Evolutionary conservation across 2,797 vertebrate species (phyloP), one percentile per base, ranked within the genome.

Genomic region (Coreius guichenoti): DNA sequence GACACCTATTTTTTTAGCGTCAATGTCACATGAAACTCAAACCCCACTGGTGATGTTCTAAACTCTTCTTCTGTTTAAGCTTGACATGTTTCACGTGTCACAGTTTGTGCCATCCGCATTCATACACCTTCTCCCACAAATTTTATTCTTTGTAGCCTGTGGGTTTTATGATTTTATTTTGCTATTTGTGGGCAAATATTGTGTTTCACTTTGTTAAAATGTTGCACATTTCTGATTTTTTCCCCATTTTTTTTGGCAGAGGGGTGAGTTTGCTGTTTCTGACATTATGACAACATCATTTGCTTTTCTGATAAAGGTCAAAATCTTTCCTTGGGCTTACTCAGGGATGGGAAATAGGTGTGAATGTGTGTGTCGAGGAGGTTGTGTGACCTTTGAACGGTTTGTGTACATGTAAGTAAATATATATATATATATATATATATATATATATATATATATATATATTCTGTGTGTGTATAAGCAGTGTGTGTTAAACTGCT

Each of bases 301-400:
- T 74, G 84, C 73, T 80, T 86, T 85, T 93, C 92, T 91, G 89
- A 93, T 93, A 93, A 94, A 94, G 93, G 93, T 94, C 92, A 94
- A 93, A 94, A 89, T 91, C 93, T 89, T 96, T 95, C 95, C 95
- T 95, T 96, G 80, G 95, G 94, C 96, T 95, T 96, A 96, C 96
- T 97, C 96, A 97, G 96, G 96, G 96, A 97, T 93, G 95, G 94
- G 95, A 95, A 95, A 95, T 95, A 94, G 94, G 90, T 95, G 92
- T 94, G 95, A 87, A 87, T 82, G 80, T 75, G 63, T 58, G 70
- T 87, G 79, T 82, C 93, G 95, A 95, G 92, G 94, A 94, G 94
- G 94, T 92, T 92, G 94, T 68, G 56, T 82, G 82, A 80, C 49
- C 63, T 54, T 56, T 51, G 75, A 84, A 79, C 70, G 63, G 56